Base-by-base conservation (phyloP, 1,140 invertebrate species). In the Brachionus calyciflorus region DNA sequence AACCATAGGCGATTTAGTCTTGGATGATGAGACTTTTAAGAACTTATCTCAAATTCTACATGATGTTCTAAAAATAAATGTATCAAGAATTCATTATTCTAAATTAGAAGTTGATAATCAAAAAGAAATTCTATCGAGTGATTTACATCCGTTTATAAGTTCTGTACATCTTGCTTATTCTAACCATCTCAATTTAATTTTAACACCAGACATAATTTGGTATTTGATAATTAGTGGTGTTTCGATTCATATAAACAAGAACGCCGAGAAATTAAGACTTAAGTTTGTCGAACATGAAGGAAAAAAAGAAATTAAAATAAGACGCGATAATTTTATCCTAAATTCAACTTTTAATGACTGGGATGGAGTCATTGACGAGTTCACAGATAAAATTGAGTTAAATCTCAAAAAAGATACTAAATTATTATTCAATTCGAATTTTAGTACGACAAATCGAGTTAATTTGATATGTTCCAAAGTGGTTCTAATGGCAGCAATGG, bases 161-260 rank as follows among this genome's bases (percentile, higher is more conserved):
- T 26, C 70, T 10, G 40, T 76, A 9, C 49, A 55, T 46, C 24
- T 76, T 21, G 70, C 70, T 3, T 76, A 76, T 49, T 6, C 40
- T 26, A 53, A 55, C n/a, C 70, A 76, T 76, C 19, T 55, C 7
- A 41, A 55, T 41, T 28, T 76, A 24, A 10, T 55, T 10, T n/a
- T 76, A 55, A 48, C 70, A 30, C 70, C 70, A 19, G 70, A 76
- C 37, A 37, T 55, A 2, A 44, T 76, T 60, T 76, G 70, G 70
- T 60, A 55, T 28, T 12, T 76, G 10, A 55, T 76, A 7, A 28
- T 44, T 14, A 60, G 33, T 26, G 49, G 49, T n/a, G 28, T 28
- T 41, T 55, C 70, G 7, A 10, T 33, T 17, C 44, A 76, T 26
- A 76, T 76, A 10, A 53, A 76, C 30, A 9, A 24, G 17, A 55